Percentiles rank a stretch among this genome's conserved stretches.
Evolutionary conservation across 2,113 vertebrate species (phyloP).

Genomic region (Heterotis niloticus): DNA sequence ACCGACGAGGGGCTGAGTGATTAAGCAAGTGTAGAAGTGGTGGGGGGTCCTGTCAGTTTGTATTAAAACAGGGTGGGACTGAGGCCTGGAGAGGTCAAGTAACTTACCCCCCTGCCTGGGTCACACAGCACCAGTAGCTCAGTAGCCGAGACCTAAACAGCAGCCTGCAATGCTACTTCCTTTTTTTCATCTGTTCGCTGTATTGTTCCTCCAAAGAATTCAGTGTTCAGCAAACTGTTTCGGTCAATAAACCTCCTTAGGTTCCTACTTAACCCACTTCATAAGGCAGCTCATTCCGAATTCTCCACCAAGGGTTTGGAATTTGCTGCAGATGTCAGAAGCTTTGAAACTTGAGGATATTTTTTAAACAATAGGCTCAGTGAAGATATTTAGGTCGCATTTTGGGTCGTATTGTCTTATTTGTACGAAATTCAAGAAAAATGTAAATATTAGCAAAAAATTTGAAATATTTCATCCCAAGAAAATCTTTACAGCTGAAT

Average conservation of each 20-base stretch:
- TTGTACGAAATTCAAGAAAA: neutral
- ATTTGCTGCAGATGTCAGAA: neutral
- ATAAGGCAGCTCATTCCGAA: conserved; percentile 41
- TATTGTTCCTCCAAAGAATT: conserved; percentile 65
- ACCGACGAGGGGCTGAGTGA: neutral
- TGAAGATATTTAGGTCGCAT: neutral
- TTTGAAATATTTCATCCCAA: neutral
- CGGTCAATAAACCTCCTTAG: conserved; percentile 42
- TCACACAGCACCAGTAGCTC: conserved; percentile 31
- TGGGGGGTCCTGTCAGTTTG: conserved; percentile 64
- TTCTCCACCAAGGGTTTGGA: neutral
- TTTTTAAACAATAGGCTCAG: neutral
- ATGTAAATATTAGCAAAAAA: neutral
- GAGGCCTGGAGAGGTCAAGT: conserved; percentile 59
- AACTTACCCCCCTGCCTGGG: conserved; percentile 45
- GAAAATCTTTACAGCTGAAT: neutral
- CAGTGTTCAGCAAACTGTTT: conserved; percentile 58
- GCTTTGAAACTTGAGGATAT: neutral
- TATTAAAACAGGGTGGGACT: conserved; percentile 48
- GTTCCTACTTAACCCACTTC: conserved; percentile 52
- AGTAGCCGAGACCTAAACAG: conserved; percentile 25
- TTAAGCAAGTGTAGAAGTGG: neutral
- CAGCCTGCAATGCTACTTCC: conserved; percentile 30
- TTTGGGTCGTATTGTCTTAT: no score
- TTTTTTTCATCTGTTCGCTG: conserved; percentile 56